phyloP scores from a whole-genome alignment of 1,140 invertebrate genomes.

The Bradynema listronoti region DNA sequence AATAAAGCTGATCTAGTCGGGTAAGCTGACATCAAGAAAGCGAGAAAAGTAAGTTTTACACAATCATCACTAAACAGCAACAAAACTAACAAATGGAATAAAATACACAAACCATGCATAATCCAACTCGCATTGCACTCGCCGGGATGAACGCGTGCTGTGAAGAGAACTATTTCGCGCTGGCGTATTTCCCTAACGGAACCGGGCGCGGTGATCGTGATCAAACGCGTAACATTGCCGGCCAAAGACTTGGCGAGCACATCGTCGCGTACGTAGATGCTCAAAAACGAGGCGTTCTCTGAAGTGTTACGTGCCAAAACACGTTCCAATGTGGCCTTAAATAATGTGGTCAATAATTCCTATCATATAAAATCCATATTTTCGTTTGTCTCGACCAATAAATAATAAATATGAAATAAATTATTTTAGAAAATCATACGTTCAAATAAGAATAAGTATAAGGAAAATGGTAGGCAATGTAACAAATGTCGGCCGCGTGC shows the following conservation, averaged over 20 bases:
- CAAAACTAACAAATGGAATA: background rate
- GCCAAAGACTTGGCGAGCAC: conserved; percentile 73
- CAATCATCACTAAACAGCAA: background rate
- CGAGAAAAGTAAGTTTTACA: background rate
- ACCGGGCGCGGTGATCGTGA: conserved; percentile 74
- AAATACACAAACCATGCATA: conserved; percentile 69
- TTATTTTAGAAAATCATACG: conserved; percentile 61
- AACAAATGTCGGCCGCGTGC: conserved; percentile 80
- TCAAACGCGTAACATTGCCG: conserved; percentile 73
- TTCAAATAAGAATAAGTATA: conserved; percentile 81
- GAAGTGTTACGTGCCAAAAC: background rate
- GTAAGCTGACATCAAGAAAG: too few relatives aligned
- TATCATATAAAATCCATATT: too few relatives aligned
- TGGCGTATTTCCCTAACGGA: conserved; percentile 66
- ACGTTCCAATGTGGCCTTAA: conserved; percentile 65
- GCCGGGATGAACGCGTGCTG: conserved; percentile 76
- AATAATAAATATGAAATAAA: conserved; percentile 66
- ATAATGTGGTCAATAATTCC: too few relatives aligned
- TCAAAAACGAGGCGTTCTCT: background rate
- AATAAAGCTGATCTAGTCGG: background rate
- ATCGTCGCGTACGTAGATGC: conserved; percentile 64
- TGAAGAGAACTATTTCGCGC: conserved; percentile 64
- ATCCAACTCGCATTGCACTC: conserved; percentile 82
- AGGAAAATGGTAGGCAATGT: conserved; percentile 90
- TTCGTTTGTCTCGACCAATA: conserved; percentile 18